These are phyloP conservation scores for Ypsolopha sequella DNA, from an alignment of 2,888 invertebrate species.

Conservation along the genomic window DNA sequence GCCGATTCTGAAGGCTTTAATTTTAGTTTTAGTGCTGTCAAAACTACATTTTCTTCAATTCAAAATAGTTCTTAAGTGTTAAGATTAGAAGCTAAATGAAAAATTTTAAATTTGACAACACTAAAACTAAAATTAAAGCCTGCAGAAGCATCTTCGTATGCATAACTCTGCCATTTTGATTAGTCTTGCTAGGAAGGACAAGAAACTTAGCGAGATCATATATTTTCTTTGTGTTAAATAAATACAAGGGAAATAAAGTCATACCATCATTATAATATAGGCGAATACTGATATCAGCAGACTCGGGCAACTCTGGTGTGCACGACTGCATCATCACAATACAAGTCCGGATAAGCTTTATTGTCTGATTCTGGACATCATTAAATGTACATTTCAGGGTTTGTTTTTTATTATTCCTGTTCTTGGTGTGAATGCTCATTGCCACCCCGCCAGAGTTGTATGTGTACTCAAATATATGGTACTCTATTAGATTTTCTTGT, in stretches of 20 bases:
- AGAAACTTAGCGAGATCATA: neutral
- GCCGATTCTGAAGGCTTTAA: too few relatives aligned
- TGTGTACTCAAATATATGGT: slow-evolving; percentile 42
- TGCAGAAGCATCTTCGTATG: too few relatives aligned
- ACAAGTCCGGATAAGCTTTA: slow-evolving; percentile 26
- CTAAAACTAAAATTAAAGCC: too few relatives aligned
- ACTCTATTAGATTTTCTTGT: slow-evolving; percentile 42
- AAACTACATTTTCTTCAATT: too few relatives aligned
- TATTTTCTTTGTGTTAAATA: neutral
- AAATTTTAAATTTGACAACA: too few relatives aligned
- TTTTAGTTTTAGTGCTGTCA: too few relatives aligned
- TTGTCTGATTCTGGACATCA: slow-evolving; percentile 27
- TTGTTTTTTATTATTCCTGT: slow-evolving; percentile 14
- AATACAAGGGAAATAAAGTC: neutral
- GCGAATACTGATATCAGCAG: slow-evolving; percentile 36
- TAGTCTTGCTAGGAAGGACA: neutral
- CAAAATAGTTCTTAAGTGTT: too few relatives aligned
- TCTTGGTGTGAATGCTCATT: slow-evolving; percentile 30
- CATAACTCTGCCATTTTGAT: too few relatives aligned
- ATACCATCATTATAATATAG: slow-evolving; percentile 53
- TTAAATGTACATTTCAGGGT: slow-evolving; percentile 26
- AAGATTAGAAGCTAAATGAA: too few relatives aligned
- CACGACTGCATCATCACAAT: slow-evolving; percentile 28
- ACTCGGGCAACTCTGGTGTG: slow-evolving; percentile 19
- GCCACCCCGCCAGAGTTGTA: slow-evolving; percentile 32